Base-by-base conservation (phyloP, 2,888 invertebrate species). In the Pammene fasciana region DNA sequence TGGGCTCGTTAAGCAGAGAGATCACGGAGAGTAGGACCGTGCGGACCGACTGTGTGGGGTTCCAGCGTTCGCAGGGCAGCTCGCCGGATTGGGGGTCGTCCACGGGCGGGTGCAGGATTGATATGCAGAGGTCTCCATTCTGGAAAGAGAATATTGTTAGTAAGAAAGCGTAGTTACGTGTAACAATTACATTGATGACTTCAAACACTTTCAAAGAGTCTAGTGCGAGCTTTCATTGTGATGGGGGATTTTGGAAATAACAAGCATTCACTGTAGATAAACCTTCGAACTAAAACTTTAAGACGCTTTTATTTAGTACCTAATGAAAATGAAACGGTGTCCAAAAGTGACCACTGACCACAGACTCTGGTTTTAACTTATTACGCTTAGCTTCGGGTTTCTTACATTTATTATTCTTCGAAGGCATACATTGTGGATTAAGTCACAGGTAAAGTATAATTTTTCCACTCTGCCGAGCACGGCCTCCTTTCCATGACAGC, bases 71-170 rank as follows among this genome's bases (percentile, higher is more conserved):
- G 92, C 99, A 99, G 0, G 99, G 99, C 81, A 99, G 91, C 89
- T 99, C 99, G 36, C 99, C 99, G 80, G 98, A 99, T 86, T 99
- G 99, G 46, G 99, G 99, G 93, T 99, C 99, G 90, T 99, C 99
- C 68, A 99, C 97, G 16, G 99, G 99, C 71, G 99, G 99, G 91
- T 99, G 99, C 73, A 99, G 94, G 87, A 99, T 99, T 77, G 99
- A 99, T 94, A 99, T 99, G 93, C 99, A 99, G 71, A 99, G 94
- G 90, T 99, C 99, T 59, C 99, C 99, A 89, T 99, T 99, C 97
- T 98, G 93, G 41, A 91, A 89, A 56, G 9, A 59, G 45, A 41
- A 36, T n/a, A 7, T 50, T n/a, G n/a, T n/a, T 54, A n/a, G 5
- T n/a, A 2, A 26, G 13, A 6, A 18, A 26, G 26, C 18, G 52